These are phyloP conservation scores for Percina caprodes DNA, from an alignment of 2,113 vertebrate species.

Conservation along the genomic window DNA sequence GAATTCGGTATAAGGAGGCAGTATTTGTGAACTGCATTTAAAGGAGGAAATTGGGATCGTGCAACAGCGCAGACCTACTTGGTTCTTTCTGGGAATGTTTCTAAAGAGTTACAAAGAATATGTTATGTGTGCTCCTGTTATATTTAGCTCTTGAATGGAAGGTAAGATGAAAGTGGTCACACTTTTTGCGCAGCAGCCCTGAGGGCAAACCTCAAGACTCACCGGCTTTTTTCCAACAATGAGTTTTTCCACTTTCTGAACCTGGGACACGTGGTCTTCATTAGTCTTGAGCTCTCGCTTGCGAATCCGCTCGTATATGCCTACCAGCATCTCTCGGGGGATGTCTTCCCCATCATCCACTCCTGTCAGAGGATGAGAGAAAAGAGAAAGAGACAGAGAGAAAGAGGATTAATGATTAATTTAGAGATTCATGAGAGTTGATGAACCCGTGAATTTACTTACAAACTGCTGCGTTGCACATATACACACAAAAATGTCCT, in stretches of 20 bases:
- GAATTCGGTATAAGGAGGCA: no score
- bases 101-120: no score
- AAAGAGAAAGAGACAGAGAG: not conserved
- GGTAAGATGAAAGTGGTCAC: slow-evolving; percentile 40
- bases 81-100: no score
- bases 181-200: not conserved
- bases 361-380: slow-evolving; percentile 80
- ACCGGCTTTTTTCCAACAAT: slow-evolving; percentile 98
- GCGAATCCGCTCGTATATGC: slow-evolving; percentile 96
- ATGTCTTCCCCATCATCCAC: slow-evolving; percentile 98
- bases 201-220: slow-evolving; percentile 65
- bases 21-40: no score
- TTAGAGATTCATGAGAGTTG: slow-evolving; percentile 30
- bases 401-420: slow-evolving; percentile 44
- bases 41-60: no score
- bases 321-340: slow-evolving; percentile 93
- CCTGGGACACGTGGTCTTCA: slow-evolving; percentile 97
- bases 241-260: slow-evolving; percentile 98
- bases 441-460: slow-evolving; percentile 40
- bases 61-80: no score
- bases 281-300: slow-evolving; percentile 97
- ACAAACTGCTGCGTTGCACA: slow-evolving; percentile 28
- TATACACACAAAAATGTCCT: slow-evolving; percentile 36
- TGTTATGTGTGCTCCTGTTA: slow-evolving; percentile 1
- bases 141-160: slow-evolving; percentile 33